A percentile compares a stretch with the other conserved stretches of the same genome.
phyloP scores from a whole-genome alignment of 1,140 invertebrate species.

The Sweltsa coloradensis region DNA sequence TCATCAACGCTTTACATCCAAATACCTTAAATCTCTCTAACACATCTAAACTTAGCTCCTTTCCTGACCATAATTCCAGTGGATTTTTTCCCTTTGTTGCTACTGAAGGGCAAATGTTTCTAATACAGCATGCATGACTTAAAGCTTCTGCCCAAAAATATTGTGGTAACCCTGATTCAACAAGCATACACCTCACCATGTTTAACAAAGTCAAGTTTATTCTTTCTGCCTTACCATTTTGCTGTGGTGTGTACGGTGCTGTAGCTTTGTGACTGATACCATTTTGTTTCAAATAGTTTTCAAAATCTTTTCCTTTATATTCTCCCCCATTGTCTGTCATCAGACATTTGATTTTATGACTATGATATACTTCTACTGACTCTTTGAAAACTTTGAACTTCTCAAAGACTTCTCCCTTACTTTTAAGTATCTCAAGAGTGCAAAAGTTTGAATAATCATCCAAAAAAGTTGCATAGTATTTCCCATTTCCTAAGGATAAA shows the following conservation, averaged over 20 bases:
- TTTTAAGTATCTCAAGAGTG: constrained; percentile 14
- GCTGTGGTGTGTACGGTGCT: constrained; percentile 16
- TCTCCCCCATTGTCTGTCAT: constrained; percentile 18
- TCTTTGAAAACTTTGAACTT: constrained; percentile 13
- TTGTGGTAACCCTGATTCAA: constrained; percentile 14
- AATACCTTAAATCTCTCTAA: not conserved
- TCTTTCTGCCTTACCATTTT: constrained; percentile 19
- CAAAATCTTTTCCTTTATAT: constrained; percentile 10
- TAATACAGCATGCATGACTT: constrained; percentile 15
- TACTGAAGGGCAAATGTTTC: constrained; percentile 9
- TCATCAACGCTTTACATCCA: constrained; percentile 1
- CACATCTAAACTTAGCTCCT: not conserved
- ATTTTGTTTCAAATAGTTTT: constrained; percentile 1
- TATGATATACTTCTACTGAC: not conserved
- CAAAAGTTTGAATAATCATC: constrained; percentile 18
- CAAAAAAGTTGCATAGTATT: constrained; percentile 18
- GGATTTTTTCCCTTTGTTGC: constrained; percentile 10
- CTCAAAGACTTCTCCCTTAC: constrained; percentile 14
- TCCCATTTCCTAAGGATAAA: constrained; percentile 13
- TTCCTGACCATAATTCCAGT: constrained; percentile 10
- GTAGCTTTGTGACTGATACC: constrained; percentile 17
- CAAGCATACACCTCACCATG: constrained; percentile 15
- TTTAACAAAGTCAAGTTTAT: constrained; percentile 18
- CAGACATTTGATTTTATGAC: constrained; percentile 13
- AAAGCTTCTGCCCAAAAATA: constrained; percentile 20